Conservation (phyloP, 2,888 invertebrate species). For the Dynastes maya region DNA sequence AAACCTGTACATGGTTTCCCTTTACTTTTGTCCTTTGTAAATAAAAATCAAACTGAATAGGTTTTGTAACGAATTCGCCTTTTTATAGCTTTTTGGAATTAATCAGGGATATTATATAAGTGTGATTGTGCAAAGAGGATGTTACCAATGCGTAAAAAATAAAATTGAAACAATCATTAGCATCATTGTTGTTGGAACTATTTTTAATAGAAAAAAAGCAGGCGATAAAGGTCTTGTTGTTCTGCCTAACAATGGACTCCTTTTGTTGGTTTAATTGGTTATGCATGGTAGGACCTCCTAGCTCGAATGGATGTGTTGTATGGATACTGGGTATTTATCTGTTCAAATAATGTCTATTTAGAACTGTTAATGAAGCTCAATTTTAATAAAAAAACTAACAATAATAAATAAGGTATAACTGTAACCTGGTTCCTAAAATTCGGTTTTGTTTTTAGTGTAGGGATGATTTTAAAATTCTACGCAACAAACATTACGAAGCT, state of each 20-base stretch:
- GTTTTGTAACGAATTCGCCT: too few species aligned
- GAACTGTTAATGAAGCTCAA: too few species aligned
- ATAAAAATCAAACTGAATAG: too few species aligned
- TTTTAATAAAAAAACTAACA: too few species aligned
- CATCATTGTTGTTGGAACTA: constrained; percentile 1
- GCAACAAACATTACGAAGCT: constrained; percentile 59
- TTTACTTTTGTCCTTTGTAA: too few species aligned
- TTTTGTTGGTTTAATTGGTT: constrained; percentile 26
- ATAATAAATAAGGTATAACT: too few species aligned
- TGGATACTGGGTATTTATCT: neutral
- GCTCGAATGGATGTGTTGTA: constrained; percentile 1
- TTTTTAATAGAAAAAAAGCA: too few species aligned
- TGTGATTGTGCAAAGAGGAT: neutral
- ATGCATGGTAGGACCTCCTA: constrained; percentile 16
- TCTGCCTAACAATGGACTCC: neutral
- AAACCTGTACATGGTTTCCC: too few species aligned
- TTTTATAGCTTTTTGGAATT: neutral
- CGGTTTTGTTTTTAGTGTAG: constrained; percentile 60
- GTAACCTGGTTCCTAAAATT: neutral
- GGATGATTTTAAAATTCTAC: constrained; percentile 59
- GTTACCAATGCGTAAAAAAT: constrained; percentile 1
- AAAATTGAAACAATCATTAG: constrained; percentile 1
- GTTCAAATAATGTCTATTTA: too few species aligned
- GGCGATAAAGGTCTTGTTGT: neutral
- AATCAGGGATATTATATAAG: neutral